Evolutionary conservation across 2,113 vertebrate species (phyloP).

Genomic region (Arizona elegans): DNA sequence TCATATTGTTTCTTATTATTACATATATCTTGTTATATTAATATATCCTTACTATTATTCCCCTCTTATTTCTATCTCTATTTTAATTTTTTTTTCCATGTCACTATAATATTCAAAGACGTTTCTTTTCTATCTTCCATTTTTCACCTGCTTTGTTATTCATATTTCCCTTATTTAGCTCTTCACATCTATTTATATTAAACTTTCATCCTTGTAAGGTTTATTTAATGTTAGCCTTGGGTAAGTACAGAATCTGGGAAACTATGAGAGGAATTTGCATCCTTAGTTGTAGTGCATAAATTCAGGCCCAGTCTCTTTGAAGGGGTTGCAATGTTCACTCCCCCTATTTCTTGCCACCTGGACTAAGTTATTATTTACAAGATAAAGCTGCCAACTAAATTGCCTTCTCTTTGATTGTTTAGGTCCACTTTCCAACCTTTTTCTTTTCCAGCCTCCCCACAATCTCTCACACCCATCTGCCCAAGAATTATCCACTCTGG

Average conservation of each 20-base stretch:
- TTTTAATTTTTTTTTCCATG: too few relatives aligned
- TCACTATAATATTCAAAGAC: too few relatives aligned
- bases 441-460: background rate
- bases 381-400: background rate
- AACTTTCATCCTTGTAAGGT: background rate
- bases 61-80: too few relatives aligned
- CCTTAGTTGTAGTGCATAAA: background rate
- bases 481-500: background rate
- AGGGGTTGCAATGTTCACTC: background rate
- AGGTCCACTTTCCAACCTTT: background rate
- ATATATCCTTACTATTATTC: too few relatives aligned
- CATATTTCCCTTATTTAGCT: too few relatives aligned
- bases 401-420: background rate
- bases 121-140: too few relatives aligned
- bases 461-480: background rate
- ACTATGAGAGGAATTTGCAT: background rate
- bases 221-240: background rate
- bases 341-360: background rate
- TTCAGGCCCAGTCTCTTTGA: background rate
- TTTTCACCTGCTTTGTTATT: too few relatives aligned
- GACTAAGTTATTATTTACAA: background rate
- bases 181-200: too few relatives aligned
- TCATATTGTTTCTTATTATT: too few relatives aligned
- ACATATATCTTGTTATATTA: too few relatives aligned
- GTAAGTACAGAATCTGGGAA: background rate